Conservation (phyloP, 2,888 invertebrate genomes). For the Ochlodes sylvanus region DNA sequence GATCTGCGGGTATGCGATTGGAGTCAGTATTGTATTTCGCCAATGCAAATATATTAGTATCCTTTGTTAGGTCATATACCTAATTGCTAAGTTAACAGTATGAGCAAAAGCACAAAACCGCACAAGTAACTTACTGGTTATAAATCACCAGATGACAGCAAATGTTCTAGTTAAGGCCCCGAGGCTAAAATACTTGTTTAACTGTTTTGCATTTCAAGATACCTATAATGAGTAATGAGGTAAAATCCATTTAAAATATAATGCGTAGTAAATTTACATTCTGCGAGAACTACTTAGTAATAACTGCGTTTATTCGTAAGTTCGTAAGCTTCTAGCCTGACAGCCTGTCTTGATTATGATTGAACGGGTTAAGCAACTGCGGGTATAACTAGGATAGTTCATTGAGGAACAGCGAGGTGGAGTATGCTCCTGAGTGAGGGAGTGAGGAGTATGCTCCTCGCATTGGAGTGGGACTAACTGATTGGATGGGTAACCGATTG, state of each 20-base stretch:
- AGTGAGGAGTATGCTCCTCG: no score
- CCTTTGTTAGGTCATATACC: conserved; percentile 7
- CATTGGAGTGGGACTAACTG: no score
- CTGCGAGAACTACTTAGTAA: conserved; percentile 38
- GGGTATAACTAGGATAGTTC: no score
- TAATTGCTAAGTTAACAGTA: conserved; percentile 1
- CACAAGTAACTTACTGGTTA: conserved; percentile 7
- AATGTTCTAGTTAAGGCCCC: conserved; percentile 26
- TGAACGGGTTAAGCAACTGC: neutral
- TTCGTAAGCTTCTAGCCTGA: neutral
- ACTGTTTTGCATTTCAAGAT: conserved; percentile 30
- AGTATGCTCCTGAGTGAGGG: no score
- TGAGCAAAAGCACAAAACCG: neutral
- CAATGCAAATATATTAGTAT: no score
- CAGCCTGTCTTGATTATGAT: neutral
- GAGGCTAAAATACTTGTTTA: conserved; percentile 24
- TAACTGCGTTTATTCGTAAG: neutral
- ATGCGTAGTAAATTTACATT: conserved; percentile 6
- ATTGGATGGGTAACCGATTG: no score
- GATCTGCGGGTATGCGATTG: no score
- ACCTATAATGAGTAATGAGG: conserved; percentile 31
- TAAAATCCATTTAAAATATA: conserved; percentile 24
- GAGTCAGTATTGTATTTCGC: no score
- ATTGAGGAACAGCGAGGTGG: no score
- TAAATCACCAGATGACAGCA: conserved; percentile 31